Percentiles rank a stretch among this genome's conserved stretches.
Evolutionary conservation across 2,113 vertebrate species (phyloP).

Genomic region (Neofelis nebulosa): DNA sequence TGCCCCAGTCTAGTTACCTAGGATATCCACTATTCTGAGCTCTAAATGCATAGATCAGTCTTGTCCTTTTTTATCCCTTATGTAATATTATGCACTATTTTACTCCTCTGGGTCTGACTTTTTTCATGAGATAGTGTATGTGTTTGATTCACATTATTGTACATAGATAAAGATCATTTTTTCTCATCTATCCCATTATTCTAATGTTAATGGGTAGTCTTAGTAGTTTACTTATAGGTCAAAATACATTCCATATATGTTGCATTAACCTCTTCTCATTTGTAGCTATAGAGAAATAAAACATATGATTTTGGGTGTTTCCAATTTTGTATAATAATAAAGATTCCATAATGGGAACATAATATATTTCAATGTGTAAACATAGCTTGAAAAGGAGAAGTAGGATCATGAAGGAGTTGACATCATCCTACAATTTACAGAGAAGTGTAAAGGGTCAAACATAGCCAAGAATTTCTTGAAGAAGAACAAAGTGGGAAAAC

Average conservation of each 20-base stretch:
- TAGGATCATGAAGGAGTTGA: neutral
- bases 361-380: neutral
- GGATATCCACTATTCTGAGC: neutral
- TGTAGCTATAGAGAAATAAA: neutral
- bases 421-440: neutral
- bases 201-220: neutral
- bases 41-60: neutral
- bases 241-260: neutral
- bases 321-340: neutral
- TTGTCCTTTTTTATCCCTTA: neutral
- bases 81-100: neutral
- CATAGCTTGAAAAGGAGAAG: neutral
- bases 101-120: neutral
- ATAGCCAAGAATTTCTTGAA: neutral
- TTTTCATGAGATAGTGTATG: neutral
- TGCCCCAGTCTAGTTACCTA: no score
- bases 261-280: neutral
- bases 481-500: neutral
- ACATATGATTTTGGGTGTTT: neutral
- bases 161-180: neutral
- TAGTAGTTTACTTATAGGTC: neutral
- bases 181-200: neutral
- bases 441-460: neutral
- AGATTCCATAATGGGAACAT: neutral
- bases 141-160: neutral